Percentiles rank a stretch among this genome's conserved stretches.
Evolutionary conservation across 2,888 invertebrate species (phyloP).

Genomic region (Lamproptera curius): DNA sequence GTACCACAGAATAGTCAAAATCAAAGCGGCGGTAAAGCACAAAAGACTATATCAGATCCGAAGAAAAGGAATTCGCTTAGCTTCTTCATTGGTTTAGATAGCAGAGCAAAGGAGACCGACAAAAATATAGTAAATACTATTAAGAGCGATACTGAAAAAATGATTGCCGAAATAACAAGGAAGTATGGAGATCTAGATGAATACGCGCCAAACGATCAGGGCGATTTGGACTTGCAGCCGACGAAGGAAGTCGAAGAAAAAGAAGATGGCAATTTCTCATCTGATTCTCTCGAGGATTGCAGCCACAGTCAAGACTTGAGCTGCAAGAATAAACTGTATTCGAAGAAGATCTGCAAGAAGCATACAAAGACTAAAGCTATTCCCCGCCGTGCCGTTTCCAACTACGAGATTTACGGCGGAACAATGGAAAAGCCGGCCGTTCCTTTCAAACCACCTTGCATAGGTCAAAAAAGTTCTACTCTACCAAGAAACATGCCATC

Average conservation of each 20-base stretch:
- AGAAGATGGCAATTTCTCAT: slow-evolving; percentile 86
- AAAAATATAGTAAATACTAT: slow-evolving; percentile 80
- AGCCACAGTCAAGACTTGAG: slow-evolving; percentile 76
- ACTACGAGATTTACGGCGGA: slow-evolving; percentile 83
- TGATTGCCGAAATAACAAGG: slow-evolving; percentile 81
- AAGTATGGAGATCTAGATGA: slow-evolving; percentile 81
- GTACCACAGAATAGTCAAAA: slow-evolving; percentile 47
- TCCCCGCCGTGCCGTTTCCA: slow-evolving; percentile 84
- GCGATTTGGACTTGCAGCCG: slow-evolving; percentile 60
- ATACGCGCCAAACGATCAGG: slow-evolving; percentile 48
- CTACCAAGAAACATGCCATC: slow-evolving; percentile 74
- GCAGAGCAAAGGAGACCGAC: slow-evolving; percentile 58
- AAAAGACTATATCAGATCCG: slow-evolving; percentile 61
- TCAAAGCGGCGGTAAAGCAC: slow-evolving; percentile 32
- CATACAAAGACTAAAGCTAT: slow-evolving; percentile 68
- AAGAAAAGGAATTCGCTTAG: slow-evolving; percentile 80
- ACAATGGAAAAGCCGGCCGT: slow-evolving; percentile 60
- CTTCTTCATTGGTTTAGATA: slow-evolving; percentile 81
- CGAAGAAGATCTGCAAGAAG: slow-evolving; percentile 73
- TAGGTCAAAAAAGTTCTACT: slow-evolving; percentile 68
- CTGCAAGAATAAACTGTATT: slow-evolving; percentile 71
- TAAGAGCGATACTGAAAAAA: slow-evolving; percentile 80
- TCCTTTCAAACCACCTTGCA: slow-evolving; percentile 56
- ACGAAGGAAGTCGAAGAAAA: slow-evolving; percentile 57
- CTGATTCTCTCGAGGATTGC: slow-evolving; percentile 87